Evolutionary conservation across 1,140 invertebrate genomes (phyloP), one percentile per base, ranked within the genome.

Genomic region (Odontomachus brunneus): DNA sequence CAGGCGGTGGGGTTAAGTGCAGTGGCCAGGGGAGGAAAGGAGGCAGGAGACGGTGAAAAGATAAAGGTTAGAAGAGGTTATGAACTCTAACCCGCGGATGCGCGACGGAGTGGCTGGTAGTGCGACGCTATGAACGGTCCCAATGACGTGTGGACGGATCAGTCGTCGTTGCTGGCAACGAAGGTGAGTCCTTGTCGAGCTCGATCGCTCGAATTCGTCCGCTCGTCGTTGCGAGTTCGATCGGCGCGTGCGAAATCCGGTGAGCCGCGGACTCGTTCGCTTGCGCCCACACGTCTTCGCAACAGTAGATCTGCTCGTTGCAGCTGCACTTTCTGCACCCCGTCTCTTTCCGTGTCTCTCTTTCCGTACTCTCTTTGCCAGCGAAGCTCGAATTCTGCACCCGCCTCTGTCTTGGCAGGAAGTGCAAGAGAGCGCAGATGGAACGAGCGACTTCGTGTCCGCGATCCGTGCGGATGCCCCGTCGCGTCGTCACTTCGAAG

Each of bases 1-100:
- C 74, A 66, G 51, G 66, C 22, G 76, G 81, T 57, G 59, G 57
- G 76, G 59, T 82, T 73, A 63, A 85, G 33, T n/a, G 60, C 59
- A 65, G 67, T 44, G 55, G 22, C n/a, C 22, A 7, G 51, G 5
- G 53, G 66, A 84, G 78, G 69, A 55, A 78, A 55, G 82, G 51
- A 75, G 53, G 22, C n/a, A 24, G 60, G 53, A 78, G 87, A 88
- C 24, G 82, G 80, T 83, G 88, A 72, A 90, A 90, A 90, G 88
- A 86, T 90, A 90, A 90, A 90, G 89, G 89, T 89, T 90, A 89
- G 84, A 89, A 86, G 89, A 90, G 89, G 89, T 90, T 90, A 90
- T 90, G 89, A 90, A 90, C 89, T 90, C 89, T 90, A 89, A 90
- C 88, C 89, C 88, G 84, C 74, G 63, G 57, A 81, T 88, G 62